Conservation (phyloP, 2,113 vertebrate species). For the Coptodon bakossiorum region DNA sequence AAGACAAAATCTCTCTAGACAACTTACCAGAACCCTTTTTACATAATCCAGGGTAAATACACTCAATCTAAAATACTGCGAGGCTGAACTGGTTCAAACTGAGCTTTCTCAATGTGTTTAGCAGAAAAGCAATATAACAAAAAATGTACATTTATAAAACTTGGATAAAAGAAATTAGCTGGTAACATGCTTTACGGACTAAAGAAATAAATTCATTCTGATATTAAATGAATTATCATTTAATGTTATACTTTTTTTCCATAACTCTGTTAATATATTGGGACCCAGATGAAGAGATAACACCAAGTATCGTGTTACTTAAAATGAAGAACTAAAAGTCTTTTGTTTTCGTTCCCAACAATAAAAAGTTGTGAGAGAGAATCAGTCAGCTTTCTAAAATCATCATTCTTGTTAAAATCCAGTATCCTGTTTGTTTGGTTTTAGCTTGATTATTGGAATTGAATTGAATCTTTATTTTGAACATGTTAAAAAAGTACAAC, state of each 20-base stretch:
- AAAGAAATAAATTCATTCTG: background rate
- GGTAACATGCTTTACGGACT: background rate
- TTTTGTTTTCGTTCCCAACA: background rate
- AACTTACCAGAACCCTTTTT: background rate
- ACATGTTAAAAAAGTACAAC: no score
- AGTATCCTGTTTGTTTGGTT: no score
- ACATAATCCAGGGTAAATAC: background rate
- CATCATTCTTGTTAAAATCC: no score
- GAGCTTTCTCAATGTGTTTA: background rate
- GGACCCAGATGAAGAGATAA: background rate
- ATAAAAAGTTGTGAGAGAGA: background rate
- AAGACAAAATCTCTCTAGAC: background rate
- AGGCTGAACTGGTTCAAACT: background rate
- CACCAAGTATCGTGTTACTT: background rate
- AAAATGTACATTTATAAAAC: background rate
- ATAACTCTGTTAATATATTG: background rate
- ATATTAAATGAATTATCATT: background rate
- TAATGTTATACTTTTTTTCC: background rate
- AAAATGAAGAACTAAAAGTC: background rate
- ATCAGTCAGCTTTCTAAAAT: no score
- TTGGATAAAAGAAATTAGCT: background rate
- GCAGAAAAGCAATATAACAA: background rate
- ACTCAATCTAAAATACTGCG: background rate
- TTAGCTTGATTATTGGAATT: no score
- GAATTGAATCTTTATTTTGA: no score